Evolutionary conservation across 2,888 invertebrate genomes (phyloP), one percentile per base, ranked within the genome.

Genomic region (Synergus itoensis): DNA sequence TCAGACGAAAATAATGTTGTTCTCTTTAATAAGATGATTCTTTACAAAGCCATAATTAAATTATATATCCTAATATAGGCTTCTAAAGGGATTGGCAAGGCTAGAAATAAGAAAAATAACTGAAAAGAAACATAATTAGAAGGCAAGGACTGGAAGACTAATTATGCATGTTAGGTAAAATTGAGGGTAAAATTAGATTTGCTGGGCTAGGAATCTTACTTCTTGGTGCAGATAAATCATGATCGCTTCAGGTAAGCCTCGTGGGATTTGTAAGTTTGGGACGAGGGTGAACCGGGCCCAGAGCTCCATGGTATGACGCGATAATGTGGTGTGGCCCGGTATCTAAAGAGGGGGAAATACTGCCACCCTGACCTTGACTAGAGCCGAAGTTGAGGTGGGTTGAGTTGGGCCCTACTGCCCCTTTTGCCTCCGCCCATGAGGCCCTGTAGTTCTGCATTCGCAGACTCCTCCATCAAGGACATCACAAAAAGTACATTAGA

Each of bases 381-480:
- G 89, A 88, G 90, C 90, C 88, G 85, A 90, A 90, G 89, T 91
- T 90, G 90, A 90, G 91, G 90, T 90, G 91, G 90, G 90, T 89
- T 89, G 90, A 88, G 89, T 85, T 84, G 87, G 86, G 87, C 86
- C 86, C 87, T 86, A 79, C 79, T 82, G 81, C 83, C 85, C 84
- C 84, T 83, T 82, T 85, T 84, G 83, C 85, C 82, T 79, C 81
- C 83, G 79, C 83, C 79, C 79, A 80, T 79, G 67, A 81, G 87
- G 89, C 89, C 90, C 90, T 90, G 89, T 89, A 89, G 91, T 91
- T 90, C 91, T 92, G 91, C 92, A 92, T 92, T 91, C 92, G 92
- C 92, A 92, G 92, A 92, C 92, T 91, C 90, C 89, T 90, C 88
- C 91, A 91, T 91, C 92, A 92, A 92, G 91, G 92, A 92, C 92